Conservation (phyloP, 1,140 invertebrate genomes). For the Pseudomyrmex dendroicus region DNA sequence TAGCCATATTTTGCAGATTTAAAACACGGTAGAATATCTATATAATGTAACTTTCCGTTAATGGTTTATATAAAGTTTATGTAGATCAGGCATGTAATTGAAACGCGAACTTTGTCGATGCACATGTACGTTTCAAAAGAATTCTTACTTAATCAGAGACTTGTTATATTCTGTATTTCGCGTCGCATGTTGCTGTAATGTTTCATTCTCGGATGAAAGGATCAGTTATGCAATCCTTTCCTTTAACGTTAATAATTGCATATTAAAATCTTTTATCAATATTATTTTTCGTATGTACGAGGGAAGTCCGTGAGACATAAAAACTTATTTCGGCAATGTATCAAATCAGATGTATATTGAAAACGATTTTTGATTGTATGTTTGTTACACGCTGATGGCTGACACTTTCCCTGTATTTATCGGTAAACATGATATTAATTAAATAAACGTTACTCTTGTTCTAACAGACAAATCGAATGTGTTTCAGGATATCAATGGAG, state of each 20-base stretch:
- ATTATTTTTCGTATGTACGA: background rate
- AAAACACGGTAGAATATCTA: constrained; percentile 10
- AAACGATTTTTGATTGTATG: no score
- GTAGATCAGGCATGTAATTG: constrained; percentile 7
- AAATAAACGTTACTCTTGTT: background rate
- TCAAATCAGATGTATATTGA: background rate
- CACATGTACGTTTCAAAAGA: constrained; percentile 38
- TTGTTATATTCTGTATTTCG: constrained; percentile 23
- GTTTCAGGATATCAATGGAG: constrained; percentile 96
- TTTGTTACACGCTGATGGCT: no score
- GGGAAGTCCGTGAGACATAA: background rate
- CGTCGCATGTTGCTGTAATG: constrained; percentile 56
- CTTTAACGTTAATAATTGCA: no score
- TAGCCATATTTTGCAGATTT: constrained; percentile 32
- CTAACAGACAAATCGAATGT: constrained; percentile 73
- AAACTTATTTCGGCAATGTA: background rate
- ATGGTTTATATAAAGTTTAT: constrained; percentile 44
- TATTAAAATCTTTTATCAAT: no score
- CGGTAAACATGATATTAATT: background rate
- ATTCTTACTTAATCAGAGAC: constrained; percentile 47
- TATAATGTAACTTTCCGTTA: constrained; percentile 1
- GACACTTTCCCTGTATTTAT: background rate
- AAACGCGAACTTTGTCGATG: background rate
- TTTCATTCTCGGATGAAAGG: background rate
- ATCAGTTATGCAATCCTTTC: no score